phyloP scores from a whole-genome alignment of 2,888 invertebrate species.

The Melipona beecheii region DNA sequence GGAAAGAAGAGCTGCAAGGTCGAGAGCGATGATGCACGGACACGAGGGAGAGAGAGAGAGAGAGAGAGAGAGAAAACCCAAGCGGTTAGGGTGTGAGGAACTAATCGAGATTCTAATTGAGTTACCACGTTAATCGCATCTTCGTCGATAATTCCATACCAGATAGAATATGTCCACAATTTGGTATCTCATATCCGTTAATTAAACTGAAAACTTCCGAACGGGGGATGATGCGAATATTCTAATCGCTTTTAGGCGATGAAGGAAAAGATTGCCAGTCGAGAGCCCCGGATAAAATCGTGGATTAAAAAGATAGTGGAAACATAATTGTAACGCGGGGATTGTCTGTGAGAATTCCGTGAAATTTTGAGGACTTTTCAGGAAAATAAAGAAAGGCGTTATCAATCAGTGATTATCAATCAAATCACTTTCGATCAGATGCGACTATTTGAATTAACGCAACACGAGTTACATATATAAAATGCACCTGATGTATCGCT shows the following conservation, averaged over 20 bases:
- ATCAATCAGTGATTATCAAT: too few relatives aligned
- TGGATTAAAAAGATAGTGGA: neutral
- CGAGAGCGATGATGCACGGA: slow-evolving; percentile 5
- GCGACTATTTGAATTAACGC: too few relatives aligned
- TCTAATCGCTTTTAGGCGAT: slow-evolving; percentile 27
- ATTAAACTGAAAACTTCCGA: slow-evolving; percentile 61
- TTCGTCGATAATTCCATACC: slow-evolving; percentile 58
- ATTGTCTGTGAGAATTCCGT: too few relatives aligned
- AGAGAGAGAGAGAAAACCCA: neutral
- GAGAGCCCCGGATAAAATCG: neutral
- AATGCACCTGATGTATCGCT: too few relatives aligned
- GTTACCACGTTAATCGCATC: slow-evolving; percentile 59
- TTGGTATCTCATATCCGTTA: slow-evolving; percentile 65
- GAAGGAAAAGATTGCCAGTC: slow-evolving; percentile 16
- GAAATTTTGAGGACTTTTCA: too few relatives aligned
- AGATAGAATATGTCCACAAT: slow-evolving; percentile 65
- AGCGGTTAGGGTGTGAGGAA: slow-evolving; percentile 48
- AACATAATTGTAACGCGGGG: too few relatives aligned
- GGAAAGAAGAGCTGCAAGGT: slow-evolving; percentile 28
- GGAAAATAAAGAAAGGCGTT: too few relatives aligned
- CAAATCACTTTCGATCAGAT: too few relatives aligned
- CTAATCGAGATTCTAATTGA: slow-evolving; percentile 68
- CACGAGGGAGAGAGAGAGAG: too few relatives aligned
- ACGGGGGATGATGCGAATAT: slow-evolving; percentile 40
- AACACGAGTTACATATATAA: too few relatives aligned